Evolutionary conservation across 2,888 invertebrate genomes (phyloP), one percentile per base, ranked within the genome.

Genomic region (Saturnia japonica): DNA sequence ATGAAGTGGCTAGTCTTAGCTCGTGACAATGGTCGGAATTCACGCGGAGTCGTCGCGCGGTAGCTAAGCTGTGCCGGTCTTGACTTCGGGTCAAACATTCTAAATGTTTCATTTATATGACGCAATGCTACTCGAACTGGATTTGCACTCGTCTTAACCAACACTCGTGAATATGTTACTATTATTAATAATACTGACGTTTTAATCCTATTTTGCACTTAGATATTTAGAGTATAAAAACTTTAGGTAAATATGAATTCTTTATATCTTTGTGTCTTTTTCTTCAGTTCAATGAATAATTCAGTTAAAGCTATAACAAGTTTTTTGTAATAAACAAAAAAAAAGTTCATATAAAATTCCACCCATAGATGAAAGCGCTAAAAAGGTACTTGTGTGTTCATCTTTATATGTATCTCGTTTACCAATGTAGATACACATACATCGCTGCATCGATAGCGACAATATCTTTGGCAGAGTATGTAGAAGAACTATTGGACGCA

Each of bases 31-130:
- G 70, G 70, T 67, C 60, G 70, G 70, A 72, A 72, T 72, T 79
- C 75, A 72, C 85, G 82, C 78, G 79, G 83, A 86, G 85, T 84
- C 85, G 87, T 85, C 86, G 54, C 57, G 11, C 57, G 84, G 80
- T 75, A 73, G 67, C 60, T 28, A 45, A 45, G 72, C 43, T 40
- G 54, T 22, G 77, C 78, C 80, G 77, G 76, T 78, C 79, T 80
- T 80, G 80, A 80, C 84, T 84, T 82, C 87, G 88, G 90, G 90
- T 91, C 90, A 91, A 91, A 89, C 91, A 91, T 91, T 91, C 91
- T 91, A 91, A 91, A 88, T 87, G 87, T 85, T 86, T 83, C 85
- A 87, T 86, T 86, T 88, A 88, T 86, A 88, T 91, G 91, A 91
- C 90, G 91, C 89, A 91, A 91, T 86, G 82, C 84, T 80, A 82